Evolutionary conservation across 2,113 vertebrate genomes (phyloP).

Genomic region (Phycodurus eques): DNA sequence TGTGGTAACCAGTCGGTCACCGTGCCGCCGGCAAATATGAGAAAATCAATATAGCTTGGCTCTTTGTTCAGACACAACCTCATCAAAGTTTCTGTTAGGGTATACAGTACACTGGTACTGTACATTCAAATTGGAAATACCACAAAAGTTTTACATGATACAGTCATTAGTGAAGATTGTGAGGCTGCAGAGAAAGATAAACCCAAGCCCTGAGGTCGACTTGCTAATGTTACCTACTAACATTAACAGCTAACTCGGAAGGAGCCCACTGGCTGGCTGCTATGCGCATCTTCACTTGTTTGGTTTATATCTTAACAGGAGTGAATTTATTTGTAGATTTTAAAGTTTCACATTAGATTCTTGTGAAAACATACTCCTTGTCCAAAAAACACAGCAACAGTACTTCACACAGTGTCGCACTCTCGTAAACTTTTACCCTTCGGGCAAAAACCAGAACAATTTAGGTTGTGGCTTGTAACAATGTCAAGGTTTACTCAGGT

Average conservation of each 20-base stretch:
- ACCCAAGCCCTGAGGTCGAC: neutral
- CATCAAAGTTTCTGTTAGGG: too few relatives aligned
- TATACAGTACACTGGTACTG: too few relatives aligned
- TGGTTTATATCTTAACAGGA: neutral
- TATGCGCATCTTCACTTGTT: neutral
- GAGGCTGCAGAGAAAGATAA: neutral
- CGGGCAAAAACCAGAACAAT: conserved; percentile 7
- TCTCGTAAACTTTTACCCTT: conserved; percentile 16
- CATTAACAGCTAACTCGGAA: too few relatives aligned
- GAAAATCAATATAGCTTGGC: neutral
- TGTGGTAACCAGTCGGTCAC: too few relatives aligned
- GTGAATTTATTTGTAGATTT: neutral
- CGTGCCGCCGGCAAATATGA: neutral
- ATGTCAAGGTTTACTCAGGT: neutral
- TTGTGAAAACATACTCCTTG: neutral
- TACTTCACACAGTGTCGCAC: conserved; percentile 2
- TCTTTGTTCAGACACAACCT: neutral
- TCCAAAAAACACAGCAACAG: conserved; percentile 13
- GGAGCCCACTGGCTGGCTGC: too few relatives aligned
- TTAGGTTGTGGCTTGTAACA: neutral
- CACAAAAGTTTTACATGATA: neutral
- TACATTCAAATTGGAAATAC: neutral
- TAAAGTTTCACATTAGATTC: neutral
- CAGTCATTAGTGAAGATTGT: neutral
- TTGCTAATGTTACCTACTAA: neutral